These are phyloP conservation scores for Pygoscelis antarcticus DNA, from an alignment of 2,113 vertebrate genomes.

Conservation along the genomic window DNA sequence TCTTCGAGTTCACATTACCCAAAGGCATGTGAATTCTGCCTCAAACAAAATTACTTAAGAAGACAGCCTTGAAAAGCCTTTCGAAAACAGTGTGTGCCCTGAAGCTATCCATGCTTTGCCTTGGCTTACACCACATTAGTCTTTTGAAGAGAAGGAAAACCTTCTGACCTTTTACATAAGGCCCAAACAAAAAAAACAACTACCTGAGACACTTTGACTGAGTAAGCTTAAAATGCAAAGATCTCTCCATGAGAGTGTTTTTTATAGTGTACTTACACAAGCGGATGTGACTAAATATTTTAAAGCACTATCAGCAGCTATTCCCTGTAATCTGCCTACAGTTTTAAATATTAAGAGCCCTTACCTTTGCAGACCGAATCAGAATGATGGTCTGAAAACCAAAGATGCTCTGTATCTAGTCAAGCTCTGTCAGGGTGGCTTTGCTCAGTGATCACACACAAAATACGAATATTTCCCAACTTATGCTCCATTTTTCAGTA, in stretches of 20 bases:
- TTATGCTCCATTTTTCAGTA: not conserved
- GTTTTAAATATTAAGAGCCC: not conserved
- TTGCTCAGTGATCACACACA: not conserved
- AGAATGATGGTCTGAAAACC: not conserved
- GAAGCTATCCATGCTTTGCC: not conserved
- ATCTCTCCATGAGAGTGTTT: not conserved
- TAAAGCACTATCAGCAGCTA: not conserved
- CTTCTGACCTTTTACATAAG: not conserved
- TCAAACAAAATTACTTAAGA: not conserved
- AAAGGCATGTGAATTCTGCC: not conserved
- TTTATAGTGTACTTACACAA: not conserved
- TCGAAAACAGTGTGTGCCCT: not conserved
- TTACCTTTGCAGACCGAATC: not conserved
- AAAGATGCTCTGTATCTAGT: not conserved
- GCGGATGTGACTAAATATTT: not conserved
- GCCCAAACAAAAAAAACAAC: not conserved
- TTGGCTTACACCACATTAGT: not conserved
- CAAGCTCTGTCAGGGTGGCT: not conserved
- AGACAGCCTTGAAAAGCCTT: not conserved
- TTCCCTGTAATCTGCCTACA: not conserved
- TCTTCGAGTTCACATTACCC: not conserved
- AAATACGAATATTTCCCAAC: rapidly evolving
- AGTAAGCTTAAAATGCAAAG: not conserved
- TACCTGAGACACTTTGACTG: not conserved
- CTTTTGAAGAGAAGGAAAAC: not conserved